Base-by-base conservation (phyloP, 2,888 invertebrate species). In the Pantelozetes paolii region DNA sequence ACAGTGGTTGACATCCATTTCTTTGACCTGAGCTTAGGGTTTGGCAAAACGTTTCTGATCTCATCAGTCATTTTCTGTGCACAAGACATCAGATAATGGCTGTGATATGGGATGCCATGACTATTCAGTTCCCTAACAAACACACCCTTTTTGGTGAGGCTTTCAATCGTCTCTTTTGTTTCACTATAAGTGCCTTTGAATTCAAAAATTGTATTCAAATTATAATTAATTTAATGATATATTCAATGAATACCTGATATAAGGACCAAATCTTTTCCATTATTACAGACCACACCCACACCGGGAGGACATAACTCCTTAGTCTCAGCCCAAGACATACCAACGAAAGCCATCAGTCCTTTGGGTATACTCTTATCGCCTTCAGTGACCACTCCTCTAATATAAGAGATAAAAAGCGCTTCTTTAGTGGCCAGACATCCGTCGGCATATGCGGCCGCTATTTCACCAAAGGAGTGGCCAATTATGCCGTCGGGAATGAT, bases 1-100 rank as follows among this genome's bases (percentile, higher is more conserved):
- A 97, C 90, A 72, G 95, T 95, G 28, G 94, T 90, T 76, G 94
- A 94, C 74, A 98, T 86, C 98, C 98, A 98, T 79, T 89, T 88
- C 0, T 86, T 77, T 0, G 90, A 87, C 77, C 98, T 88, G 77
- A 88, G 88, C 82, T 89, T 90, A 1, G 94, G 90, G 76, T 85
- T 86, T 0, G 89, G 86, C 79, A 96, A 91, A 73, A 75, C 9
- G 96, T 93, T 80, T 98, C 90, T 71, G 96, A 96, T 28, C 94
- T 91, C 76, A 94, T 94, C 74, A 97, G 86, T 98, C 98, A 99
- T 79, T 89, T 88, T 0, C 86, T 77, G 0, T 90, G 88, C 77
- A 98, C 88, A 77, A 88, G 88, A 82, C 30, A 30, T 8, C 23
- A 74, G 18, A n/a, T 32, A 42, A 23, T 50, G 36, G 32, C 64